phyloP scores from a whole-genome alignment of 2,113 vertebrate species.

The Cyanoramphus novaezelandiae region DNA sequence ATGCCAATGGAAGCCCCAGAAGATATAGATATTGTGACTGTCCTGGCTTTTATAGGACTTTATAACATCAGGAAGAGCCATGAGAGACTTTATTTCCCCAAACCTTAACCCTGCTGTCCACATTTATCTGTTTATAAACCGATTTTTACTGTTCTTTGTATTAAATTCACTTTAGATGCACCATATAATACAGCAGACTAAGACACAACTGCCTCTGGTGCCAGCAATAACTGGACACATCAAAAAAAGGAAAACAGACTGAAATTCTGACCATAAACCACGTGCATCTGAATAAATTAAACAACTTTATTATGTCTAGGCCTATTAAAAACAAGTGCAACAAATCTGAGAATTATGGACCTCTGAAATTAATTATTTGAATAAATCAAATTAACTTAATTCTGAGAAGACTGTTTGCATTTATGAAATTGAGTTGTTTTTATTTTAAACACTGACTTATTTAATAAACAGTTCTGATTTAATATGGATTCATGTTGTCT shows the following conservation, averaged over 20 bases:
- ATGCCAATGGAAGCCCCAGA: background rate
- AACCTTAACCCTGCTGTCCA: background rate
- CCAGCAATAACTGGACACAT: background rate
- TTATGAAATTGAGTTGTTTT: fast-evolving
- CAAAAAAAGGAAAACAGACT: background rate
- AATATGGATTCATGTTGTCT: fast-evolving
- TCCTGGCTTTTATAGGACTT: background rate
- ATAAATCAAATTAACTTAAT: background rate
- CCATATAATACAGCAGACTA: background rate
- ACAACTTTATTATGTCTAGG: background rate
- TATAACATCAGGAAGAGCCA: background rate
- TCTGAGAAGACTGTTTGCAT: background rate
- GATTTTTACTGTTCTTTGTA: background rate
- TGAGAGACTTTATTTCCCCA: background rate
- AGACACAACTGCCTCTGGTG: background rate
- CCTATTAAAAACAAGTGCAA: background rate
- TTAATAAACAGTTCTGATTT: no score
- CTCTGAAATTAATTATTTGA: background rate
- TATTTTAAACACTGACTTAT: background rate
- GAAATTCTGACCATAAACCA: background rate
- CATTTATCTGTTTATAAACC: background rate
- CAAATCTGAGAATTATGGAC: background rate
- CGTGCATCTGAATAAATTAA: background rate
- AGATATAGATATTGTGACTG: background rate
- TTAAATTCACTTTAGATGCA: background rate